phyloP scores from a whole-genome alignment of 2,888 invertebrate species.

The Troides aeacus region DNA sequence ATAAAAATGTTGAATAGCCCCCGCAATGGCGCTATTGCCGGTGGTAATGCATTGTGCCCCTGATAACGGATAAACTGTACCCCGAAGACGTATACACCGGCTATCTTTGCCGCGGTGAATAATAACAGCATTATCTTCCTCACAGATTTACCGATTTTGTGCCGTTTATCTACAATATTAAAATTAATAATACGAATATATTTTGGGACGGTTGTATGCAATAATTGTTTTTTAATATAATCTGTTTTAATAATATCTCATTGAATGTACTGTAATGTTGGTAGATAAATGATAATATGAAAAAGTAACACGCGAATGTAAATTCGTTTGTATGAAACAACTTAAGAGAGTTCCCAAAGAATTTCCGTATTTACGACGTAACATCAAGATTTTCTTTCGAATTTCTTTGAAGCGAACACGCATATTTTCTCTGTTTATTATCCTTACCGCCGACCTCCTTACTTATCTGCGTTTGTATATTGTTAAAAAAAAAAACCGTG shows the following conservation, averaged over 20 bases:
- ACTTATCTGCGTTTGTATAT: slow-evolving; percentile 69
- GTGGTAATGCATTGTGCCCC: slow-evolving; percentile 69
- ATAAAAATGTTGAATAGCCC: slow-evolving; percentile 81
- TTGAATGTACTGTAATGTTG: too few species aligned
- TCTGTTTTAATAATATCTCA: background rate
- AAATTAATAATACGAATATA: background rate
- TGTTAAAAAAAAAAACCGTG: slow-evolving; percentile 66
- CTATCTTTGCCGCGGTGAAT: slow-evolving; percentile 39
- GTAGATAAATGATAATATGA: background rate
- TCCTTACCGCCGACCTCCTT: slow-evolving; percentile 66
- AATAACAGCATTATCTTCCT: slow-evolving; percentile 40
- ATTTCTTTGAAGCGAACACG: slow-evolving; percentile 60
- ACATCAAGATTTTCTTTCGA: slow-evolving; percentile 66
- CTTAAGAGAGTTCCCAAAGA: slow-evolving; percentile 47
- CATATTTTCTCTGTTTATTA: slow-evolving; percentile 75
- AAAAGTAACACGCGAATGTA: background rate
- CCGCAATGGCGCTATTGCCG: slow-evolving; percentile 76
- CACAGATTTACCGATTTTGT: slow-evolving; percentile 7
- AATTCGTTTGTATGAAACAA: slow-evolving; percentile 33
- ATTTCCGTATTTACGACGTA: slow-evolving; percentile 59
- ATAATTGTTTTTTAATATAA: background rate
- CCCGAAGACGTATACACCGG: slow-evolving; percentile 61
- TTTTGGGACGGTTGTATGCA: background rate
- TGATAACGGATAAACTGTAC: slow-evolving; percentile 81
- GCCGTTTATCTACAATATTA: slow-evolving; percentile 6